phyloP scores from a whole-genome alignment of 2,888 invertebrate species.

The Andrena praecox region DNA sequence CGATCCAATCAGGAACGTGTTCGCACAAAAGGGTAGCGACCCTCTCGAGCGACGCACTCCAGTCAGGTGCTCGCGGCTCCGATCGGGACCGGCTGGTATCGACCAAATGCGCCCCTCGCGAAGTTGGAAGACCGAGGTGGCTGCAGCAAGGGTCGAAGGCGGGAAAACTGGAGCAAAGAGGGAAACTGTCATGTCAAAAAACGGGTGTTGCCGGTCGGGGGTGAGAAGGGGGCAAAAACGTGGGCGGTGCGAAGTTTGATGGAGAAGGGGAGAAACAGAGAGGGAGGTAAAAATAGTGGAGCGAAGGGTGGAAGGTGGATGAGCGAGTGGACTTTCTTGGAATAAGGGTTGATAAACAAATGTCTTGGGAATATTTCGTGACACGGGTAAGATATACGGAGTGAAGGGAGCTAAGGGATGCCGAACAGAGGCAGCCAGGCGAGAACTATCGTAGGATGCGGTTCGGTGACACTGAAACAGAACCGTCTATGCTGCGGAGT shows the following conservation, averaged over 20 bases:
- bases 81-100: slow-evolving; percentile 46
- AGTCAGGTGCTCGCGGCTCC: slow-evolving; percentile 27
- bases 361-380: slow-evolving; percentile 11
- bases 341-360: slow-evolving; percentile 19
- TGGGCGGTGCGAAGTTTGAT: slow-evolving; percentile 26
- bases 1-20: slow-evolving; percentile 25
- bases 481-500: slow-evolving; percentile 21
- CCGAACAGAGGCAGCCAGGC: background rate
- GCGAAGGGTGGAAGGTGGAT: background rate
- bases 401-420: slow-evolving; percentile 37
- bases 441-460: background rate
- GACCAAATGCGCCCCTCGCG: slow-evolving; percentile 35
- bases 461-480: slow-evolving; percentile 51
- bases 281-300: slow-evolving; percentile 10
- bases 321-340: background rate
- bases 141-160: slow-evolving; percentile 4
- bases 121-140: slow-evolving; percentile 10
- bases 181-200: slow-evolving; percentile 47
- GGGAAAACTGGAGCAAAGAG: slow-evolving; percentile 48
- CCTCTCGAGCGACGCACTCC: slow-evolving; percentile 24
- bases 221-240: slow-evolving; percentile 16
- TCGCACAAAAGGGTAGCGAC: slow-evolving; percentile 11
- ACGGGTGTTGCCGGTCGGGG: background rate
- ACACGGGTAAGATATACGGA: slow-evolving; percentile 8
- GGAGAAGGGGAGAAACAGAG: slow-evolving; percentile 44